phyloP scores from a whole-genome alignment of 2,888 invertebrate genomes.

The Hemithea aestivaria region DNA sequence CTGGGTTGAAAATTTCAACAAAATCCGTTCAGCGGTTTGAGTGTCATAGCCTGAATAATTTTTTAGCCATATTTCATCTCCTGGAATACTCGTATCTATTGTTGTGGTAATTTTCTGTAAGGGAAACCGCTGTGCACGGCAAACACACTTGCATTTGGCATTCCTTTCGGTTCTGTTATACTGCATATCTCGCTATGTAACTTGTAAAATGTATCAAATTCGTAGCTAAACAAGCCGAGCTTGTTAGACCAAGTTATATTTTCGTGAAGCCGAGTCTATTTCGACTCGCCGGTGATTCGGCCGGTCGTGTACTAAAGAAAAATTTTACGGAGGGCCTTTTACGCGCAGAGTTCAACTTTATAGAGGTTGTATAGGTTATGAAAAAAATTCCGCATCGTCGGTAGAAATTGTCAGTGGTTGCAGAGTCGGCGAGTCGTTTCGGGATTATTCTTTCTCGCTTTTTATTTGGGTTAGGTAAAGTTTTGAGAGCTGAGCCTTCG shows the following conservation, averaged over 20 bases:
- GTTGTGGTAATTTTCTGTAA: too few relatives aligned
- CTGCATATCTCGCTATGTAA: too few relatives aligned
- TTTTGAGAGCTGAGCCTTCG: constrained; percentile 23
- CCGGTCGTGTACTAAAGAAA: constrained; percentile 40
- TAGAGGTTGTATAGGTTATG: constrained; percentile 43
- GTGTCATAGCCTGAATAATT: too few relatives aligned
- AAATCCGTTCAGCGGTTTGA: too few relatives aligned
- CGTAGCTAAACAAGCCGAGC: too few relatives aligned
- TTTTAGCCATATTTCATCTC: too few relatives aligned
- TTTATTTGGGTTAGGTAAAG: constrained; percentile 30
- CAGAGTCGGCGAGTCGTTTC: constrained; percentile 32
- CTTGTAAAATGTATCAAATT: too few relatives aligned
- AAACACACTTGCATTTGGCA: too few relatives aligned
- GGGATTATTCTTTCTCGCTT: constrained; percentile 30
- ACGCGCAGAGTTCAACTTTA: constrained; percentile 46
- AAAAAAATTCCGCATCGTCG: constrained; percentile 36
- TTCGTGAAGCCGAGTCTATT: constrained; percentile 18
- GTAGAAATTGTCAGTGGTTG: constrained; percentile 36
- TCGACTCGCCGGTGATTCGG: constrained; percentile 28
- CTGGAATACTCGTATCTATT: too few relatives aligned
- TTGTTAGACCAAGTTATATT: constrained; percentile 21
- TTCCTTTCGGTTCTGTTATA: too few relatives aligned
- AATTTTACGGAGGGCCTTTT: constrained; percentile 42
- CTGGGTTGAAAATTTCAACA: too few relatives aligned
- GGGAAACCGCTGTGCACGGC: too few relatives aligned